Evolutionary conservation across 2,888 invertebrate species (phyloP), one percentile per base, ranked within the genome.

Genomic region (Campoletis raptor): DNA sequence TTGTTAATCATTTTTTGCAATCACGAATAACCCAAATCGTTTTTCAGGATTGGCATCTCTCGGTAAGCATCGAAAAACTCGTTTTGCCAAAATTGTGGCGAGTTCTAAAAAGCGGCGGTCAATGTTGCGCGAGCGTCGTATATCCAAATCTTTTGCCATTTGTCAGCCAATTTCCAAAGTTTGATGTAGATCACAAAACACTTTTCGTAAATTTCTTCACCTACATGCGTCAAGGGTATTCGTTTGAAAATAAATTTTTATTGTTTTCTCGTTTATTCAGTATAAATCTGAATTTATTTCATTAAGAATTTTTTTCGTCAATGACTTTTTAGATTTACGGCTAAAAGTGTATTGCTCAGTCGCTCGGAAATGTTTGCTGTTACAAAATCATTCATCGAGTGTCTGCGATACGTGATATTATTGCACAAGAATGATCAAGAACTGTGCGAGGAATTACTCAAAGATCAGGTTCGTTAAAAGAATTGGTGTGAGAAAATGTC

Each of bases 61-160:
- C 96, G 90, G 95, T 98, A 6, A 97, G 97, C 91, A 95, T 97
- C 73, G 96, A 97, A 87, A 98, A 98, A 92, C 95, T 96, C 2
- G 95, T 98, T 52, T 94, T 97, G 84, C 96, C 97, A 0, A 97
- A 97, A 94, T 92, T 98, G n/a, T 96, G 96, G 94, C 94, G 95
- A 72, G 94, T 97, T 61, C 92, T 98, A 64, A 95, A 95, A 87
- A 96, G 96, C 91, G 98, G 97, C 74, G 98, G 97, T 0, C 96
- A 97, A 94, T 97, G 97, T 40, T 97, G 97, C 94, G 97, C 98
- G 10, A 94, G 95, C 77, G 95, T 96, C 9, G 95, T 98, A 89
- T 96, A 96, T 85, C 97, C 97, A 30, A 96, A 97, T 93, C 94
- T 98, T 81, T 94, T 98, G 81, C 98, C 98, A 12, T 95, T 98